Evolutionary conservation across 2,113 vertebrate species (phyloP).

Genomic region (Triplophysa tibetana): DNA sequence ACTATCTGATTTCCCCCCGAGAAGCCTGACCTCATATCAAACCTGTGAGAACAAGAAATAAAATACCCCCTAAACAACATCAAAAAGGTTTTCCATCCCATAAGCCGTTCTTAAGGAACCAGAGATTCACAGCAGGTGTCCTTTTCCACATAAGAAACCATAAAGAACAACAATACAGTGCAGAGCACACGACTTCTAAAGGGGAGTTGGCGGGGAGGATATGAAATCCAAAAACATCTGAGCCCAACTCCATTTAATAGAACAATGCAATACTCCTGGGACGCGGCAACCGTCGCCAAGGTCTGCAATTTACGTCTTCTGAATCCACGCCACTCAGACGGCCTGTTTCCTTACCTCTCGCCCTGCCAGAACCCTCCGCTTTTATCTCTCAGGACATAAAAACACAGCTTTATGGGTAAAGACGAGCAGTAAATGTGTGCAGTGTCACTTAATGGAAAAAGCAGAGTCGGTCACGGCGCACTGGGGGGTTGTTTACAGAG

Average conservation of each 20-base stretch:
- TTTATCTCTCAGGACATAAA: constrained; percentile 75
- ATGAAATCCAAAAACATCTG: constrained; percentile 60
- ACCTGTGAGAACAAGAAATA: neutral
- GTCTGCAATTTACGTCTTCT: constrained; percentile 68
- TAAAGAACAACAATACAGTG: neutral
- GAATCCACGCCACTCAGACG: constrained; percentile 58
- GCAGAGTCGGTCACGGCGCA: constrained; percentile 53
- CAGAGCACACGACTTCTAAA: neutral
- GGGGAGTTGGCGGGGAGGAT: constrained; percentile 47
- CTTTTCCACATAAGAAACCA: constrained; percentile 65
- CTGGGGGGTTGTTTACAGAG: constrained; percentile 58
- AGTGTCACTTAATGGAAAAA: constrained; percentile 64
- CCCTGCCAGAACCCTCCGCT: constrained; percentile 65
- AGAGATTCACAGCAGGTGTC: constrained; percentile 73
- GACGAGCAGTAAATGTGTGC: constrained; percentile 63
- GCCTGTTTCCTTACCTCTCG: constrained; percentile 63
- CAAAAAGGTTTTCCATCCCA: constrained; percentile 66
- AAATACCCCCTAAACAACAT: constrained; percentile 64
- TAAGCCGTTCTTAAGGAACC: constrained; percentile 64
- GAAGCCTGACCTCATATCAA: constrained; percentile 8
- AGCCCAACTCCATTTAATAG: constrained; percentile 64
- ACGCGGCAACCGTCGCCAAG: constrained; percentile 62
- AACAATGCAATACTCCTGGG: constrained; percentile 67
- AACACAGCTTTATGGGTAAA: constrained; percentile 62
- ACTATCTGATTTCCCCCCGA: neutral